A percentile compares a stretch with the other conserved stretches of the same genome.
Evolutionary conservation across 2,797 vertebrate species (phyloP).

Genomic region (Propithecus perrieri): DNA sequence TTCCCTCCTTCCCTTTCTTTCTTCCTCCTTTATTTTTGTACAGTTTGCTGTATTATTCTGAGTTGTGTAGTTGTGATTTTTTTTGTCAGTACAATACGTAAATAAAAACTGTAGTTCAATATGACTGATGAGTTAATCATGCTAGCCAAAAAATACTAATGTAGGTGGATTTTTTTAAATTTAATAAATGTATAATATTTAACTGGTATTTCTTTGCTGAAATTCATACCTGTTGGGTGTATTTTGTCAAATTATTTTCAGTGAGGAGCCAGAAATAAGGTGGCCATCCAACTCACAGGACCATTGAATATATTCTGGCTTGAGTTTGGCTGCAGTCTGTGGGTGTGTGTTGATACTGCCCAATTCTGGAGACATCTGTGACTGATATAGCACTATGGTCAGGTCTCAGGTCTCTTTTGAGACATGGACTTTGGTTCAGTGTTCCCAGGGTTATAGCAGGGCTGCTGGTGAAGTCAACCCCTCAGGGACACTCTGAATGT

Average conservation of each 20-base stretch:
- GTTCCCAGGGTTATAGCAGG: not conserved
- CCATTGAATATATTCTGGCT: not conserved
- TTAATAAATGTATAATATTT: not conserved
- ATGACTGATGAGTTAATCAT: not conserved
- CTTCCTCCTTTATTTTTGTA: not conserved
- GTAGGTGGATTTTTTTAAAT: not conserved
- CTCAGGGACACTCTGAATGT: not conserved
- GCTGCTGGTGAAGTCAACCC: not conserved
- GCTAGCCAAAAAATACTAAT: not conserved
- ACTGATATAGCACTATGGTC: not conserved
- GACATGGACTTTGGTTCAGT: not conserved
- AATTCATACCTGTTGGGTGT: not conserved
- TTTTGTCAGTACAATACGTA: not conserved
- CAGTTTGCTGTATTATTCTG: not conserved
- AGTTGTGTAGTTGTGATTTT: not conserved
- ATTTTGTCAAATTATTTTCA: conserved; percentile 49
- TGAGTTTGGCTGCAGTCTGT: not conserved
- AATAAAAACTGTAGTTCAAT: conserved; percentile 15
- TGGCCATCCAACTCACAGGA: not conserved
- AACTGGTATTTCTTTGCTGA: conserved; percentile 24
- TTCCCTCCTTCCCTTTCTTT: not conserved
- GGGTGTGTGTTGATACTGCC: not conserved
- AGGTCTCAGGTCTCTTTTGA: not conserved
- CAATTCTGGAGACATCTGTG: not conserved
- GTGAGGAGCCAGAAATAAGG: not conserved